Evolutionary conservation across 2,888 invertebrate genomes (phyloP), one percentile per base, ranked within the genome.

Genomic region (Elegia similella): DNA sequence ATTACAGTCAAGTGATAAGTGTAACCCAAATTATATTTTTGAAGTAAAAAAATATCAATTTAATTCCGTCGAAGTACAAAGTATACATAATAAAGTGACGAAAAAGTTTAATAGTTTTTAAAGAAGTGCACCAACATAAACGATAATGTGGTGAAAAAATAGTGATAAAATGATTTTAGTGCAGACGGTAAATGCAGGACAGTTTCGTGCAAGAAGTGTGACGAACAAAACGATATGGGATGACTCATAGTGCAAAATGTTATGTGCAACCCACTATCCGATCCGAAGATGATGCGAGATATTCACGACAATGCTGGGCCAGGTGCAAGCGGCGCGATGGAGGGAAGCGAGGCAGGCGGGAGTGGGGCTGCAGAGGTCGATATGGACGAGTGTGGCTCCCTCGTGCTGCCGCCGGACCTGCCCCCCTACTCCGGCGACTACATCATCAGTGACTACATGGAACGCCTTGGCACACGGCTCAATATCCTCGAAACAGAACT

Each of bases 401-500:
- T 93, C 75, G 84, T 90, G 68, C 84, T 92, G 71, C 92, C 91
- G 65, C 88, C 88, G 59, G 90, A 91, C 78, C 76, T 89, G 68
- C 91, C 91, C 73, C 93, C 75, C 71, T 93, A 82, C 86, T 93
- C 82, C 81, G 93, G 92, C 53, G 95, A 96, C 78, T 95, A 95
- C 76, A 95, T 97, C 72, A 95, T 97, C 82, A 96, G 96, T 67
- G 97, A 97, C 82, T 97, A 97, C 80, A 97, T 98, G 97, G 97
- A 97, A 75, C 95, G 96, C 67, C 93, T 98, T 55, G 96, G 96
- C 12, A 96, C 97, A 29, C 93, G 97, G 38, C 93, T 98, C 61
- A 96, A 95, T 75, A 95, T 97, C 70, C 93, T 98, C 12, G 98
- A 98, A 84, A 96, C 97, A 2, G 98, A 98, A 85, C 92, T 98